phyloP scores from a whole-genome alignment of 2,888 invertebrate species.

The Gortyna flavago region DNA sequence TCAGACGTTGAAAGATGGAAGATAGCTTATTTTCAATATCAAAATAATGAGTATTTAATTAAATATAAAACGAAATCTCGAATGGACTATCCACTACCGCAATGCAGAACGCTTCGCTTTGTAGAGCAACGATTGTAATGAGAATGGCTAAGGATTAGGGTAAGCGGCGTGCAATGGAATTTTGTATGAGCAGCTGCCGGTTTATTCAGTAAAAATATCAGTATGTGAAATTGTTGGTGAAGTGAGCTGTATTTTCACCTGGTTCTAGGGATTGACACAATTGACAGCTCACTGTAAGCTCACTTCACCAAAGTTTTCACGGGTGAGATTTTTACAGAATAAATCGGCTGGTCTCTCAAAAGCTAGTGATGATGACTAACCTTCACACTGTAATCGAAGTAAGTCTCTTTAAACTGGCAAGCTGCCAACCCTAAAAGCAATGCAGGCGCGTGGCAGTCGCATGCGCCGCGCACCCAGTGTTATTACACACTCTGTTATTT shows the following conservation, averaged over 20 bases:
- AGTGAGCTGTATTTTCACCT: neutral
- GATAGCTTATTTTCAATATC: neutral
- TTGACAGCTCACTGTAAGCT: neutral
- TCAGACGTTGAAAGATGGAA: neutral
- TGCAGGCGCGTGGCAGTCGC: constrained; percentile 61
- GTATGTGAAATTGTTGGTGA: too few species aligned
- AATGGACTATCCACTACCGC: neutral
- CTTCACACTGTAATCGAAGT: too few species aligned
- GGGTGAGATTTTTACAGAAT: neutral
- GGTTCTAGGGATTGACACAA: too few species aligned
- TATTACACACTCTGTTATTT: constrained; percentile 65
- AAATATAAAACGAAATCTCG: neutral
- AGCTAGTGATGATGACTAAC: too few species aligned
- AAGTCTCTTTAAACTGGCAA: neutral
- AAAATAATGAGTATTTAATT: neutral
- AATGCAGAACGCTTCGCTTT: neutral
- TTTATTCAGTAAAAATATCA: too few species aligned
- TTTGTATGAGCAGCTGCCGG: neutral
- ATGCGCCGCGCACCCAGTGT: constrained; percentile 56
- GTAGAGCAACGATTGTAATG: neutral
- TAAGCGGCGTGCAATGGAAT: neutral
- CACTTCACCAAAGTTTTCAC: neutral
- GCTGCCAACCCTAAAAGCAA: constrained; percentile 38
- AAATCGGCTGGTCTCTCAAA: too few species aligned
- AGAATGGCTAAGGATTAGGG: neutral